Evolutionary conservation across 2,113 vertebrate species (phyloP), one percentile per base, ranked within the genome.

Genomic region (Thomomys bottae): DNA sequence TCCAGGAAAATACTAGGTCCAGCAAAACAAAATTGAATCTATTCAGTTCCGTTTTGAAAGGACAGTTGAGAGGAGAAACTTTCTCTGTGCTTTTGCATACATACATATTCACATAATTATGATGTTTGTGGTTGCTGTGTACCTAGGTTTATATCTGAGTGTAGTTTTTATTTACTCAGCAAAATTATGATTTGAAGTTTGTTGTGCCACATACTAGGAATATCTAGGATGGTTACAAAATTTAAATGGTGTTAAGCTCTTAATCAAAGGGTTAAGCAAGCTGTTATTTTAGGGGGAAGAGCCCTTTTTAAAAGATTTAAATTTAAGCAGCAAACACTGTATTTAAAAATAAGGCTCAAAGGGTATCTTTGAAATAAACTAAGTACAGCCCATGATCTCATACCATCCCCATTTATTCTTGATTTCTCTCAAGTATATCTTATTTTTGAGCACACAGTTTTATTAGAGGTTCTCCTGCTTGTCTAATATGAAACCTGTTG

Each of bases 311-410:
- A 82, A 38, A 20, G 26, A 54, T 34, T 88, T 89, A 88, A 88
- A 49, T 38, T 28, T 89, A 72, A 87, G 30, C 17, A 66, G 32
- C 18, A 90, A 82, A 85, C 38, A 24, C 7, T 89, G 2, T 88
- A 63, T 88, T 89, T 93, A 95, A 91, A 36, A 85, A 63, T 26
- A 5, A 82, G 70, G 28, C 59, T 94, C 9, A 34, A 87, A 20
- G 26, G 49, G 1, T 82, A 80, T 72, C 30, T 94, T 95, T 80
- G 83, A 92, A 88, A 90, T 82, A 88, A 91, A 82, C 4, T 5
- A 89, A 75, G 28, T n/a, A 1, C 23, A 72, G 11, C 2, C 67
- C 71, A 67, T 45, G 3, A 54, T 85, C 87, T 86, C n/a, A 92
- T 76, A 66, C 9, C 12, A 85, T 90, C 21, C 3, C 12, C 8